A percentile compares a stretch with the other conserved stretches of the same genome.
Conservation (phyloP, 2,888 invertebrate species). For the Drosophila tanythrix region DNA sequence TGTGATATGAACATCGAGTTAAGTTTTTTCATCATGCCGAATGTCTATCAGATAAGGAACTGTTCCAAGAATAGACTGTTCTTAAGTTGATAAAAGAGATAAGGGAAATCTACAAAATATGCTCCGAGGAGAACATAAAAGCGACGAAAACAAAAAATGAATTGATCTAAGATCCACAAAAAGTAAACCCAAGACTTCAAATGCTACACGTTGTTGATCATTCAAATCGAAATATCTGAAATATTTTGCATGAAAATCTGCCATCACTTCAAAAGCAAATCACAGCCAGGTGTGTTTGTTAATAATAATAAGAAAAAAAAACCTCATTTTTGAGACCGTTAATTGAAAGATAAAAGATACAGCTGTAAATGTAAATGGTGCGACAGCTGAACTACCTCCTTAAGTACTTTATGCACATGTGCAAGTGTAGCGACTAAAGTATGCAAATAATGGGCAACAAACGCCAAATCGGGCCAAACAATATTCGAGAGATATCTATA, state of each 20-base stretch:
- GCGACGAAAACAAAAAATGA: background rate
- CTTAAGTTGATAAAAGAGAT: background rate
- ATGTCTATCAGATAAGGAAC: too few relatives aligned
- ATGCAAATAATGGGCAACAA: conserved; percentile 20
- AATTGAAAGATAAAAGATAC: conserved; percentile 10
- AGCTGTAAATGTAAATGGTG: conserved; percentile 8
- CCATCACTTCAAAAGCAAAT: background rate
- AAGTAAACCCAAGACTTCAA: background rate
- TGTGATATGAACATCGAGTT: background rate
- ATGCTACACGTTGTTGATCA: background rate
- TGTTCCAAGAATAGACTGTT: background rate
- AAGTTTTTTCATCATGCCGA: background rate
- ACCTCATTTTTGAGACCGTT: background rate
- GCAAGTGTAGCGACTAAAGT: conserved; percentile 2
- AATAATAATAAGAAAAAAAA: background rate
- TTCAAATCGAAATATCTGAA: background rate
- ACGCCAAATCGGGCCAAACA: conserved; percentile 13
- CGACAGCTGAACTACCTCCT: conserved; percentile 2
- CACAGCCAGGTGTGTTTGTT: background rate
- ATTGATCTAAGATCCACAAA: background rate
- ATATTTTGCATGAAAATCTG: background rate
- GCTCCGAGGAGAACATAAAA: background rate
- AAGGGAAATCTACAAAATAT: background rate
- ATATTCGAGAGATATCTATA: conserved; percentile 7
- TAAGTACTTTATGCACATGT: conserved; percentile 9